Base-by-base conservation (phyloP, 2,113 vertebrate species). In the Athene noctua region DNA sequence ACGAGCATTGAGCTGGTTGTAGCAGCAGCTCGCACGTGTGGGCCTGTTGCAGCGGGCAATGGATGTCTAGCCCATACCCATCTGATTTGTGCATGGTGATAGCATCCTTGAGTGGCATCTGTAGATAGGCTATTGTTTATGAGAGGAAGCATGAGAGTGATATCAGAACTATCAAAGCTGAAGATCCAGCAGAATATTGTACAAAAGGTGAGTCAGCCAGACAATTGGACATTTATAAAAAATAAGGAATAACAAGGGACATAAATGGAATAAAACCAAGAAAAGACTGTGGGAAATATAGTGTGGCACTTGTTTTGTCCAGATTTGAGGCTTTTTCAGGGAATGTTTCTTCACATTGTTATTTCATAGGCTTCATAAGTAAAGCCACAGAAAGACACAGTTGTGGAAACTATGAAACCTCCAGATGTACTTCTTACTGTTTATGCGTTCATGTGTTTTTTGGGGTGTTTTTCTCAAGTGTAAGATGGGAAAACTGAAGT, bases 321-420 rank as follows among this genome's bases (percentile, higher is more conserved):
- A 75, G 61, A 77, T 84, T 88, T 7, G 3, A 70, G 70, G 52
- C 26, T 79, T 93, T 86, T 81, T 88, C 32, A 58, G 52, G 30
- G 66, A 85, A 82, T 66, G 6, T 66, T 81, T 80, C 16, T 80
- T 92, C 25, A 54, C 30, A 26, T 68, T 84, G 22, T 79, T 38
- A 23, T 65, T 36, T 87, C 23, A 61, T n/a, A 85, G 27, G 9
- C 54, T 81, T 89, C 20, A 51, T 34, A 61, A 92, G 46, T 65
- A 87, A 82, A 89, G 40, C 46, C 88, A 91, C 68, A 92, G 90
- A 91, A 91, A 94, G 25, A 7, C 29, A 23, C 8, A 11, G 54
- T 62, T 94, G 62, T 85, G 78, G 86, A 89, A 92, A 83, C 66
- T 73, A 4, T 73, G 91, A 96, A 96, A 93, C 91, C 62, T 92